These are phyloP conservation scores for Anagyrus pseudococci DNA, from an alignment of 2,888 invertebrate genomes.

Conservation along the genomic window DNA sequence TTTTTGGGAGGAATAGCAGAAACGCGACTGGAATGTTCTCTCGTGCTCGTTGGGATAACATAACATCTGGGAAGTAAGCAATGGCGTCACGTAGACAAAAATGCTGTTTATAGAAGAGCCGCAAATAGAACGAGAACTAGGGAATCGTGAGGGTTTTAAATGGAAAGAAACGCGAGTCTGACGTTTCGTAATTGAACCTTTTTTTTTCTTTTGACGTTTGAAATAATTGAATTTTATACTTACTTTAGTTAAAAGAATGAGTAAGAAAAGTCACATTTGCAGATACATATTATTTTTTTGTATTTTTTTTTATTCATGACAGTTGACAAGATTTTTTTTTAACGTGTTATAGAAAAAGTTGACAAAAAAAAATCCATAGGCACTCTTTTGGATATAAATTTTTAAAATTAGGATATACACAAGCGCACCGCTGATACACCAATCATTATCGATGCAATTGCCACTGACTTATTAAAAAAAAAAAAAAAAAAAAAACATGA, in stretches of 20 bases:
- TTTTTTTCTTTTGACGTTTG: too few relatives aligned
- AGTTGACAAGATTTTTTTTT: not conserved
- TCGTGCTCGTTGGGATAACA: not conserved
- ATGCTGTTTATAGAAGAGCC: conserved; percentile 19
- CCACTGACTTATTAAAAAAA: too few relatives aligned
- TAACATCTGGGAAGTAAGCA: conserved; percentile 14
- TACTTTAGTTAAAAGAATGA: too few relatives aligned
- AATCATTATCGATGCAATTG: too few relatives aligned
- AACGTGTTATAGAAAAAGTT: conserved; percentile 11
- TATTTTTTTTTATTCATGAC: conserved; percentile 10
- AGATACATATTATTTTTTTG: too few relatives aligned
- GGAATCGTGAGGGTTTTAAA: not conserved
- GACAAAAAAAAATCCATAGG: conserved; percentile 8
- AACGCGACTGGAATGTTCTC: not conserved
- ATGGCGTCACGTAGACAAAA: conserved; percentile 13
- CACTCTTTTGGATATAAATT: not conserved
- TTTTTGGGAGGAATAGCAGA: too few relatives aligned
- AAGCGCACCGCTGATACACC: too few relatives aligned
- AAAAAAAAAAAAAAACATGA: too few relatives aligned
- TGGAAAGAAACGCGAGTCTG: not conserved
- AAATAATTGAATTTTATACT: too few relatives aligned
- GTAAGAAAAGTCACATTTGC: too few relatives aligned
- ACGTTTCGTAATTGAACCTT: too few relatives aligned
- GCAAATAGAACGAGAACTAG: conserved; percentile 5
- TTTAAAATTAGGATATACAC: not conserved